Conservation (phyloP, 2,113 vertebrate species). For the Corynorhinus townsendii region DNA sequence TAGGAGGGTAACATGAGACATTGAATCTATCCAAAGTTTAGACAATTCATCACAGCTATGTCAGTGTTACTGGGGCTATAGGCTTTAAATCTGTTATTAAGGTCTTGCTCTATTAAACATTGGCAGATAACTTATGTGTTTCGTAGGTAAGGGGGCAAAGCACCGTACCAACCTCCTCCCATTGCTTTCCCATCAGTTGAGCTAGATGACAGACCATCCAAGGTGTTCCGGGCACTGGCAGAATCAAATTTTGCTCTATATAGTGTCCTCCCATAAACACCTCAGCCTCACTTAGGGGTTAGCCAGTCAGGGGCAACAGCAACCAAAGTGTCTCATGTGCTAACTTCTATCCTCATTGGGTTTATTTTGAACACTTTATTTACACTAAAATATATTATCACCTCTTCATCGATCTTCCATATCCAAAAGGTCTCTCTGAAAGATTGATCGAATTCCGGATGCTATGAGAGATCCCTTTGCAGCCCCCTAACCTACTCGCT, state of each 20-base stretch:
- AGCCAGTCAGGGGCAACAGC: background rate
- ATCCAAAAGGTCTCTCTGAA: background rate
- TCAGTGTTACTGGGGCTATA: background rate
- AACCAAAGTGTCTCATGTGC: background rate
- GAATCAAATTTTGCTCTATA: background rate
- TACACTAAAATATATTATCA: background rate
- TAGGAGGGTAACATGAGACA: background rate
- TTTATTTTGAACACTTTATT: slow-evolving; percentile 4
- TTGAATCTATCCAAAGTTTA: background rate
- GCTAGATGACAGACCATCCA: background rate
- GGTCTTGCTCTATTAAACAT: background rate
- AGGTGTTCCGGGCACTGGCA: background rate
- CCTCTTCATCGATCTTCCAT: slow-evolving; percentile 17
- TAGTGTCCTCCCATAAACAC: background rate
- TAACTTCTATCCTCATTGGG: background rate
- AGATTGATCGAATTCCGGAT: background rate
- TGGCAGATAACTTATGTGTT: background rate
- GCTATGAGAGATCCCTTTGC: background rate
- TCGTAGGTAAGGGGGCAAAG: background rate
- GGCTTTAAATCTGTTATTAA: background rate
- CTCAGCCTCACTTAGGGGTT: background rate
- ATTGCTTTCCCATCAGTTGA: background rate
- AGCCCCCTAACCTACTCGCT: background rate
- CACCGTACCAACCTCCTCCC: background rate
- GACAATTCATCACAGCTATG: background rate